These are phyloP conservation scores for Thymelicus sylvestris DNA, from an alignment of 2,888 invertebrate species.

Conservation along the genomic window DNA sequence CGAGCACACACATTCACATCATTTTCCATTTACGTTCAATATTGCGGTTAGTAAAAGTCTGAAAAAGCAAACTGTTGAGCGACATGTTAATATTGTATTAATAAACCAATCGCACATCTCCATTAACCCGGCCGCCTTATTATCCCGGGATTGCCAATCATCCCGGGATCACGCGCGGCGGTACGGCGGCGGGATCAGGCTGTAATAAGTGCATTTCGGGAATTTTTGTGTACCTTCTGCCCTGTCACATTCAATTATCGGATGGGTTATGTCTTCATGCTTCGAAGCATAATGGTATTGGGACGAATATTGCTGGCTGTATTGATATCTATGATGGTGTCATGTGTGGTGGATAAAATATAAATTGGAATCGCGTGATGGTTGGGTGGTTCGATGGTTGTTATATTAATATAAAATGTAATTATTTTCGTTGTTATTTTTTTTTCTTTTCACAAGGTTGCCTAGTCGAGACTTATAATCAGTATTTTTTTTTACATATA, in stretches of 20 bases:
- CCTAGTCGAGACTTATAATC: too few species aligned
- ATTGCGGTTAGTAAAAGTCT: neutral
- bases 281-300: neutral
- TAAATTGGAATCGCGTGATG: too few species aligned
- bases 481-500: too few species aligned
- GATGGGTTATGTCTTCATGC: slow-evolving; percentile 31
- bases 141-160: slow-evolving; percentile 71
- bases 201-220: slow-evolving; percentile 53
- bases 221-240: slow-evolving; percentile 42
- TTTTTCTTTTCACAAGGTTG: too few species aligned
- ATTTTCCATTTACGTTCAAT: neutral
- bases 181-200: slow-evolving; percentile 42
- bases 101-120: slow-evolving; percentile 40
- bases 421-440: too few species aligned
- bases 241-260: slow-evolving; percentile 22
- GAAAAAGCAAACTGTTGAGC: slow-evolving; percentile 1
- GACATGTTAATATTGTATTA: slow-evolving; percentile 33
- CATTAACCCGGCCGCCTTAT: slow-evolving; percentile 63
- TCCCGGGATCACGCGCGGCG: slow-evolving; percentile 59
- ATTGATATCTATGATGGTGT: too few species aligned
- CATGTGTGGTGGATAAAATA: too few species aligned
- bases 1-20: too few species aligned
- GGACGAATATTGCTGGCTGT: too few species aligned
- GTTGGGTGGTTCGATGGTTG: too few species aligned
- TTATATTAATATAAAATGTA: too few species aligned